These are phyloP conservation scores for Hylaeus anthracinus DNA, from an alignment of 1,140 invertebrate genomes.

Conservation along the genomic window DNA sequence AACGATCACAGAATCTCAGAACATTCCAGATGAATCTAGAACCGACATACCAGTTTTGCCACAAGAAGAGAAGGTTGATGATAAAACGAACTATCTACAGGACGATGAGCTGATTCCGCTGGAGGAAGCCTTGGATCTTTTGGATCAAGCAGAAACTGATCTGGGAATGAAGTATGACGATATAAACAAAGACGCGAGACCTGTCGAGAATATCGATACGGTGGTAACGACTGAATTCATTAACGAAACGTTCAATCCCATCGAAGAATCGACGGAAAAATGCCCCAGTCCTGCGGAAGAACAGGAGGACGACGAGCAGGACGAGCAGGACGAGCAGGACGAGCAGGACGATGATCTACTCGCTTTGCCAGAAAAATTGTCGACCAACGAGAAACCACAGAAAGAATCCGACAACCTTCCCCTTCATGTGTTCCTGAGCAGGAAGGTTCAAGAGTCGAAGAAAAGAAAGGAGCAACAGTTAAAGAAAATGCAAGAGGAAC, in stretches of 20 bases:
- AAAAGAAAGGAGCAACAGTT: constrained; percentile 76
- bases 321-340: constrained; percentile 46
- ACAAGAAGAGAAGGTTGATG: constrained; percentile 11
- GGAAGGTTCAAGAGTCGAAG: constrained; percentile 79
- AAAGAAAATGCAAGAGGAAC: constrained; percentile 72
- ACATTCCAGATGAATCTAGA: background rate
- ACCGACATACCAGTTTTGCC: constrained; percentile 1
- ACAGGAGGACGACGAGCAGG: constrained; percentile 47
- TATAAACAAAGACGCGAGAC: background rate
- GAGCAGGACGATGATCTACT: constrained; percentile 53
- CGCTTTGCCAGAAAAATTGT: constrained; percentile 74
- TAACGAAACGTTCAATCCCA: constrained; percentile 42
- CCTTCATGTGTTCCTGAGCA: constrained; percentile 76
- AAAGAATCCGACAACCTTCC: constrained; percentile 76
- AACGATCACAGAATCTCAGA: background rate
- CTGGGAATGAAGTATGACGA: constrained; percentile 23
- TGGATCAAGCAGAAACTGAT: constrained; percentile 54
- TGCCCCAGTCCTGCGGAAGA: constrained; percentile 8
- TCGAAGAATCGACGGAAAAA: constrained; percentile 31
- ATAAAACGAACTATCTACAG: constrained; percentile 33
- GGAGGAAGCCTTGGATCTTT: constrained; percentile 70
- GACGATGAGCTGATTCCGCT: constrained; percentile 68
- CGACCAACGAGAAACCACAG: constrained; percentile 74
- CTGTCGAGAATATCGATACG: constrained; percentile 40
- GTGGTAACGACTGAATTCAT: constrained; percentile 16